These are phyloP conservation scores for Steinernema carpocapsae DNA, from an alignment of 2,888 invertebrate genomes.

Conservation along the genomic window DNA sequence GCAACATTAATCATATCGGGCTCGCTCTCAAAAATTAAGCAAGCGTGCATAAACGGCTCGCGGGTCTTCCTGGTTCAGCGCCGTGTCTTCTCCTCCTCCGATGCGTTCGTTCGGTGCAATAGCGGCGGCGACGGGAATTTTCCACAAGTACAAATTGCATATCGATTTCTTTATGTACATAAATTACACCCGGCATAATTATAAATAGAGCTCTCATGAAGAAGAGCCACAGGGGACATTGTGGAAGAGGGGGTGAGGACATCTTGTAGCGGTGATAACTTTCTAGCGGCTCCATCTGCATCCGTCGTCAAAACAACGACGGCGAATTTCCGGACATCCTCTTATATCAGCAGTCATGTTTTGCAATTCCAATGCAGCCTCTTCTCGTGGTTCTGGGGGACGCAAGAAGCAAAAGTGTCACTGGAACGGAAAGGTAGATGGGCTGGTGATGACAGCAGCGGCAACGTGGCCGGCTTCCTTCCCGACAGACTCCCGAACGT, in stretches of 20 bases:
- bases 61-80: conserved; percentile 2
- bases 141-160: conserved; percentile 9
- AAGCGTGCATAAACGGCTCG: conserved; percentile 9
- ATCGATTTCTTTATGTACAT: conserved; percentile 35
- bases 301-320: conserved; percentile 27
- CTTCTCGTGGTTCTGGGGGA: not conserved
- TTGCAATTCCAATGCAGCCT: conserved; percentile 24
- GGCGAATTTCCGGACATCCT: conserved; percentile 27
- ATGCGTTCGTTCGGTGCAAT: not conserved
- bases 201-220: conserved; percentile 26
- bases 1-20: conserved; percentile 34
- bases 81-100: not conserved
- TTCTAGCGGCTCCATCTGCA: not conserved
- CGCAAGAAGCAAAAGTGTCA: conserved; percentile 5
- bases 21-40: conserved; percentile 27
- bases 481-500: not conserved
- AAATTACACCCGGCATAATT: conserved; percentile 31
- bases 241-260: not conserved
- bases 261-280: conserved; percentile 7
- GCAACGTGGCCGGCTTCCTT: not conserved
- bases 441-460: not conserved
- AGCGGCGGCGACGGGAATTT: not conserved
- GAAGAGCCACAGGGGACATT: conserved; percentile 22
- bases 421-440: conserved; percentile 20
- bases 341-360: conserved; percentile 14